phyloP scores from a whole-genome alignment of 2,113 vertebrate genomes.

The Origma solitaria region DNA sequence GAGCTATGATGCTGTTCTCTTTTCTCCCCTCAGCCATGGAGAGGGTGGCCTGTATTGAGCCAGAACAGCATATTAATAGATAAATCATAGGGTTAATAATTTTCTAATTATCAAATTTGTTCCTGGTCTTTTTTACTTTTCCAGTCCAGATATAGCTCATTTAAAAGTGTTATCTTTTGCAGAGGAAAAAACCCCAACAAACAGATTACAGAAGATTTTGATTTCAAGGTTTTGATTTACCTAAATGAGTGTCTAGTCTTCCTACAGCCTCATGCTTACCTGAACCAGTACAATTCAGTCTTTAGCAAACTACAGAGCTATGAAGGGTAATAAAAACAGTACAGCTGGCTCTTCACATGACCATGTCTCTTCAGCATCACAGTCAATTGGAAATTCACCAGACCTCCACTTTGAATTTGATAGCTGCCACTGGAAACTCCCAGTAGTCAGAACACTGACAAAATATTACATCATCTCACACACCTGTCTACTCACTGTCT shows the following conservation, averaged over 20 bases:
- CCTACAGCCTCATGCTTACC: not conserved
- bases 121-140: not conserved
- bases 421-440: not conserved
- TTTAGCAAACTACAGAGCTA: not conserved
- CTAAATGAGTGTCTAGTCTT: not conserved
- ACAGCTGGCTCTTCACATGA: not conserved
- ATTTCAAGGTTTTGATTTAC: not conserved
- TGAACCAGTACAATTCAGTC: not conserved
- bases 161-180: not conserved
- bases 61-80: not conserved
- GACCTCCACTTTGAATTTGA: not conserved
- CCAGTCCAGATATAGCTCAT: not conserved
- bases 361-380: not conserved
- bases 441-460: not conserved
- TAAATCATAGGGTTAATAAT: rapidly evolving
- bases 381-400: not conserved
- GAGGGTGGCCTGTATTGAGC: not conserved
- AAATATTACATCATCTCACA: not conserved
- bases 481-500: not conserved
- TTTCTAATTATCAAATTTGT: not conserved
- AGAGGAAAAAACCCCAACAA: not conserved
- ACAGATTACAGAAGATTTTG: not conserved
- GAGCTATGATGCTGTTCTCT: not conserved
- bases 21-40: not conserved
- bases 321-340: not conserved